These are phyloP conservation scores for Pitangus sulphuratus DNA, from an alignment of 2,797 vertebrate genomes.

Conservation along the genomic window DNA sequence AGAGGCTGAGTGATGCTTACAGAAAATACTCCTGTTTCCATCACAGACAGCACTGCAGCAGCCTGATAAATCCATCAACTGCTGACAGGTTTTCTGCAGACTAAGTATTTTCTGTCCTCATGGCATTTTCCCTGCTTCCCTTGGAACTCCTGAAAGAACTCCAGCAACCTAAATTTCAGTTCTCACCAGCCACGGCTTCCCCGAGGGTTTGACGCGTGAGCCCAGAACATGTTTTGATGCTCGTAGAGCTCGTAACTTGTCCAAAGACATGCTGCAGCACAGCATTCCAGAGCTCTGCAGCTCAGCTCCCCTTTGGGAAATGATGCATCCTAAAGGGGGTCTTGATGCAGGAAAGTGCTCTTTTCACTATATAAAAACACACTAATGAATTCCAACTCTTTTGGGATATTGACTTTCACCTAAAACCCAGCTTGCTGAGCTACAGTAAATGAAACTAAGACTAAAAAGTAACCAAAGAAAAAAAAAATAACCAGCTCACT, in stretches of 20 bases:
- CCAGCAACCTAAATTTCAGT: not conserved
- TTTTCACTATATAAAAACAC: not conserved
- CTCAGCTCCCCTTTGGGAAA: not conserved
- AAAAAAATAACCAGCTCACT: not conserved
- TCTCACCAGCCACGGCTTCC: not conserved
- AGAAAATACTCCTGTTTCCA: not conserved
- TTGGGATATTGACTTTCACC: not conserved
- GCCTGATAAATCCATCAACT: not conserved
- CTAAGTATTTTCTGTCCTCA: not conserved
- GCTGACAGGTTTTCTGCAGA: not conserved
- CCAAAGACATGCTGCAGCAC: not conserved
- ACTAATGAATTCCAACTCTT: not conserved
- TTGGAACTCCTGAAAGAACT: not conserved
- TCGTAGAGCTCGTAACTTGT: accelerated
- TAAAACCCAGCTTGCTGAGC: not conserved
- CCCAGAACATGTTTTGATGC: not conserved
- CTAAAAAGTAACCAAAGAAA: not conserved
- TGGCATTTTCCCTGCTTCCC: not conserved
- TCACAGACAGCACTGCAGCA: not conserved
- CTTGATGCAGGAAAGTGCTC: not conserved
- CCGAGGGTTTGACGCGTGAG: not conserved
- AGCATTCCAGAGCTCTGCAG: not conserved
- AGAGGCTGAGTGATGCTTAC: not conserved
- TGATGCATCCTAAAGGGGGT: not conserved
- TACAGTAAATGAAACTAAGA: not conserved